Evolutionary conservation across 2,113 vertebrate genomes (phyloP).

Genomic region (Lanius collurio): DNA sequence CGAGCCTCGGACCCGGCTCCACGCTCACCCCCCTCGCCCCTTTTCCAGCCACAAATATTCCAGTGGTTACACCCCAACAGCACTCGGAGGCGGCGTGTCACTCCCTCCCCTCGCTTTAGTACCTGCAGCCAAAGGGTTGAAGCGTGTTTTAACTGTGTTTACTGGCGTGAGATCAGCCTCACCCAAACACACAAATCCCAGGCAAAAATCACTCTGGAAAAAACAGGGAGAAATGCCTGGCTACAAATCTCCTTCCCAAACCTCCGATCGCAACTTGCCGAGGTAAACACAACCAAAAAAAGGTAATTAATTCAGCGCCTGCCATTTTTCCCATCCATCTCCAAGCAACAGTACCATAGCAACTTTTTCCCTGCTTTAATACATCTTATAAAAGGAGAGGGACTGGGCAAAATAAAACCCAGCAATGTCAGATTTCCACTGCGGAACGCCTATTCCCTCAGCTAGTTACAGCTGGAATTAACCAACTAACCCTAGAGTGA

Average conservation of each 20-base stretch:
- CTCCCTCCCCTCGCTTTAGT: neutral
- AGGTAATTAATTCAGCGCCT: slow-evolving; percentile 36
- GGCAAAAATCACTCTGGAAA: neutral
- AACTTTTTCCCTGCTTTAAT: slow-evolving; percentile 59
- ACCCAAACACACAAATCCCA: neutral
- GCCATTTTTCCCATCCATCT: slow-evolving; percentile 59
- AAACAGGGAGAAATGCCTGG: neutral
- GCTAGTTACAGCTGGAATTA: neutral
- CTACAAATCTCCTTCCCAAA: neutral
- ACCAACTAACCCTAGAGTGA: neutral
- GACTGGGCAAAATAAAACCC: neutral
- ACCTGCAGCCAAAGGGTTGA: neutral
- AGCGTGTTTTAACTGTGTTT: neutral
- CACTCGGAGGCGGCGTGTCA: neutral
- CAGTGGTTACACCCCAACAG: neutral
- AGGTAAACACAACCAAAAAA: neutral
- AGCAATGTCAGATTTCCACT: neutral
- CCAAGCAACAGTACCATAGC: slow-evolving; percentile 80
- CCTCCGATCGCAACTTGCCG: neutral
- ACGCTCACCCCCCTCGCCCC: neutral
- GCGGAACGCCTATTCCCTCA: neutral
- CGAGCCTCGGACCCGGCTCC: neutral
- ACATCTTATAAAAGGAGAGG: neutral
- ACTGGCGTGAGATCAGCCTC: neutral
- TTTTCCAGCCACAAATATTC: neutral